Conservation (phyloP, 2,797 vertebrate genomes). For the Bradypodion ventrale region DNA sequence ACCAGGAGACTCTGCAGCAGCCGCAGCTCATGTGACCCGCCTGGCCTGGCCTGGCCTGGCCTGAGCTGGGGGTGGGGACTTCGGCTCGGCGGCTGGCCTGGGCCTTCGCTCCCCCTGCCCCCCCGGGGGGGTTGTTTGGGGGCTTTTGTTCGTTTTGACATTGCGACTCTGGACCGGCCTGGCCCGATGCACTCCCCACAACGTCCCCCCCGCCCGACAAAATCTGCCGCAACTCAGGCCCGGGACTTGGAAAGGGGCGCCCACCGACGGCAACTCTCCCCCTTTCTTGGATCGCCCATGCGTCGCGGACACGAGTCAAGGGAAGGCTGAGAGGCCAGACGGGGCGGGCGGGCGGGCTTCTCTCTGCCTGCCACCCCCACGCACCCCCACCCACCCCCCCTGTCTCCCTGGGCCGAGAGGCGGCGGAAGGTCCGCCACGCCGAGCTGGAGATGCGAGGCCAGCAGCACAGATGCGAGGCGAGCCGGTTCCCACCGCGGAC, state of each 20-base stretch:
- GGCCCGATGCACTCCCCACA: not conserved
- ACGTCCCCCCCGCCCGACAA: not conserved
- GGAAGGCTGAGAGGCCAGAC: no score
- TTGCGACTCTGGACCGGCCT: not conserved
- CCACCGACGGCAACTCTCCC: no score
- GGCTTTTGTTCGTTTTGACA: not conserved
- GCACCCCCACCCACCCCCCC: no score
- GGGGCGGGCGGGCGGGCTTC: not conserved
- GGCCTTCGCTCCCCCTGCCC: not conserved
- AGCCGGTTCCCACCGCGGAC: conserved; percentile 76
- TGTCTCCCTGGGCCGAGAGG: conserved; percentile 18
- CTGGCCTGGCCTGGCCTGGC: not conserved
- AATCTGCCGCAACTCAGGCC: not conserved
- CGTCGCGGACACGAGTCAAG: no score
- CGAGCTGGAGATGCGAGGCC: conserved; percentile 24
- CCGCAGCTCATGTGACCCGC: conserved; percentile 93
- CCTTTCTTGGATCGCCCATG: no score
- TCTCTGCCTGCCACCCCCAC: no score
- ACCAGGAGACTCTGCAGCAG: conserved; percentile 99
- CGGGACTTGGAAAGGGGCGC: no score
- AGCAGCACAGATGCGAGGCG: conserved; percentile 79
- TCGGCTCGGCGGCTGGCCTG: not conserved
- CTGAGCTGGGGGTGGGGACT: no score
- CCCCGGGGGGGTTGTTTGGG: not conserved
- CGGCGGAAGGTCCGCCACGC: conserved; percentile 45